phyloP scores from a whole-genome alignment of 2,113 vertebrate genomes.

The Megaptera novaeangliae region DNA sequence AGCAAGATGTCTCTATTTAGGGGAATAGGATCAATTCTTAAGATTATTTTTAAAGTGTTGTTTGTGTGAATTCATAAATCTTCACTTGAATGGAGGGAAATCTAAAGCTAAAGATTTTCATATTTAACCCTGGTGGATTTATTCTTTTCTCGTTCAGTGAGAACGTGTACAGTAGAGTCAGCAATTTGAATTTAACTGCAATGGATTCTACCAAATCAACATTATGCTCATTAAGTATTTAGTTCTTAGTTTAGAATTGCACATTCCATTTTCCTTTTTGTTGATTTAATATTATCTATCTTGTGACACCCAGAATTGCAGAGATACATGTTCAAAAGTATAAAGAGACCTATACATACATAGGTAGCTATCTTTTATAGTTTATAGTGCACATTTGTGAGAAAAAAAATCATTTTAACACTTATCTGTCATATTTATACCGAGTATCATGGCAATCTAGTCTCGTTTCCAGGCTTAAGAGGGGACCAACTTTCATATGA shows the following conservation, averaged over 20 bases:
- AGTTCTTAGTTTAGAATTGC: neutral
- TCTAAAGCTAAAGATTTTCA: neutral
- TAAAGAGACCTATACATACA: constrained; percentile 27
- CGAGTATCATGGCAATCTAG: neutral
- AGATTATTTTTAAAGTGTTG: constrained; percentile 34
- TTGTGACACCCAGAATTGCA: neutral
- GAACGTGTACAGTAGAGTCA: neutral
- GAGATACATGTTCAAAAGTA: neutral
- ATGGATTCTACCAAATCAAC: neutral
- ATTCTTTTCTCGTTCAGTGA: neutral
- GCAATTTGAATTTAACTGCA: neutral
- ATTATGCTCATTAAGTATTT: neutral
- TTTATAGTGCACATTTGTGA: neutral
- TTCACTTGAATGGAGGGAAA: neutral
- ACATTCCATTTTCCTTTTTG: neutral
- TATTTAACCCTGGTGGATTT: neutral
- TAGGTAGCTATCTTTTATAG: constrained; percentile 6
- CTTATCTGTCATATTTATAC: neutral
- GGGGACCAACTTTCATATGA: constrained; percentile 7
- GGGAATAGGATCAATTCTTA: fast-evolving
- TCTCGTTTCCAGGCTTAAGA: constrained; percentile 41
- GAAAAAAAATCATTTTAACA: neutral
- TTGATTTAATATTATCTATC: neutral
- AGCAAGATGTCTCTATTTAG: constrained; percentile 61
- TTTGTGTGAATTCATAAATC: constrained; percentile 16